These are phyloP conservation scores for Astreopora myriophthalma DNA, from an alignment of 64 coral and sea anemone genomes.

Conservation along the genomic window DNA sequence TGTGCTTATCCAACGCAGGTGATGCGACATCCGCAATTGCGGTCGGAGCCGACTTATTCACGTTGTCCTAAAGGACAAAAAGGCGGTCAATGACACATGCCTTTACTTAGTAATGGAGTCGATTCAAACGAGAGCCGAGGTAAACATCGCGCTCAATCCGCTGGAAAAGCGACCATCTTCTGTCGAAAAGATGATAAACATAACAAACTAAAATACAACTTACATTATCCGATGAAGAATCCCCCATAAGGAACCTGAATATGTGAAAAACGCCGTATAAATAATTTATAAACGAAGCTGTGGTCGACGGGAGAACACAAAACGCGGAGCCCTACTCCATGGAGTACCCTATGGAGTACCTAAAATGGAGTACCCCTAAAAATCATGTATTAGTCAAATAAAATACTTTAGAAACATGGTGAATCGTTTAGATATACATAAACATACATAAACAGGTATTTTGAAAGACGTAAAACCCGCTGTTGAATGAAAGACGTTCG, in stretches of 20 bases:
- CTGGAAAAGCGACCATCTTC: background rate
- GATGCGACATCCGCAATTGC: constrained; percentile 1
- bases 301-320: no score
- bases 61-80: constrained; percentile 27
- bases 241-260: background rate
- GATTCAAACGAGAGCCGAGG: background rate
- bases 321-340: no score
- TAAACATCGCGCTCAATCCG: constrained; percentile 15
- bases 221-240: background rate
- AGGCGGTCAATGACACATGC: constrained; percentile 53
- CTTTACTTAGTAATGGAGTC: background rate
- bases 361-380: no score
- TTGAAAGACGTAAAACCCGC: no score
- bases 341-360: no score
- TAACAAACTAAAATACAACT: background rate
- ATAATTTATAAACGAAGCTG: background rate
- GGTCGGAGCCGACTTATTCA: background rate
- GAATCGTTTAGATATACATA: no score
- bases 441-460: no score
- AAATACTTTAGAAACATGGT: no score
- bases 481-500: no score
- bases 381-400: no score
- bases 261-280: background rate
- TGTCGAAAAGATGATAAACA: background rate
- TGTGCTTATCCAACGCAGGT: no score